A percentile compares a stretch with the other conserved stretches of the same genome.
Evolutionary conservation across 2,113 vertebrate genomes (phyloP).

Genomic region (Pygoscelis adeliae): DNA sequence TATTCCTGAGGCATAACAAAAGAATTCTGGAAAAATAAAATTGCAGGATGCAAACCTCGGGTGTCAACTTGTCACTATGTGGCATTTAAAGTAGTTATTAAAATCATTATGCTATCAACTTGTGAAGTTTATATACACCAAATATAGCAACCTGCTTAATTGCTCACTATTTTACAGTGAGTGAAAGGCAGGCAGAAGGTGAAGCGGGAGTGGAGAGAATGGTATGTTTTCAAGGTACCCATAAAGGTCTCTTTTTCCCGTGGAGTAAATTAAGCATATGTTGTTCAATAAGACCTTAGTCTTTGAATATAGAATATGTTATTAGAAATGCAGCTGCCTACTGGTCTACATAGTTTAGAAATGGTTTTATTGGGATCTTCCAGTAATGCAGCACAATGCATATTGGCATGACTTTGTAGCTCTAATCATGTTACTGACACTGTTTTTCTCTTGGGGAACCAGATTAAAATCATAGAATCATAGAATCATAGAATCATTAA

Average conservation of each 20-base stretch:
- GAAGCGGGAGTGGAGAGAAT: neutral
- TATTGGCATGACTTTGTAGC: neutral
- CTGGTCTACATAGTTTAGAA: neutral
- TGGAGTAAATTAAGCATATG: neutral
- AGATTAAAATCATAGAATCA: constrained; percentile 27
- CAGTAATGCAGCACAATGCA: neutral
- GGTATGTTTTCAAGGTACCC: constrained; percentile 10
- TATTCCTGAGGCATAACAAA: constrained; percentile 66
- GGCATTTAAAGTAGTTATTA: constrained; percentile 77
- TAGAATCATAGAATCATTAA: too few relatives aligned
- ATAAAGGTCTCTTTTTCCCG: neutral
- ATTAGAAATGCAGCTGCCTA: neutral
- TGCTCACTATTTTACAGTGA: constrained; percentile 65
- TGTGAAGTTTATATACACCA: constrained; percentile 66
- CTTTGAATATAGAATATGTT: neutral
- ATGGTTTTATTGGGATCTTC: neutral
- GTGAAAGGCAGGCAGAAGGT: constrained; percentile 41
- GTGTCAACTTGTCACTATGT: constrained; percentile 76
- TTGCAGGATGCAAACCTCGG: constrained; percentile 69
- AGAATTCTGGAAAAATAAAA: constrained; percentile 71
- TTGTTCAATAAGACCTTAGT: neutral
- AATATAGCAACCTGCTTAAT: constrained; percentile 77
- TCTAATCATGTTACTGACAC: neutral
- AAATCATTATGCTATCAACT: constrained; percentile 79
- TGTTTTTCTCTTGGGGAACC: neutral